Base-by-base conservation (phyloP, 2,888 invertebrate genomes). In the Drosophila cracens region DNA sequence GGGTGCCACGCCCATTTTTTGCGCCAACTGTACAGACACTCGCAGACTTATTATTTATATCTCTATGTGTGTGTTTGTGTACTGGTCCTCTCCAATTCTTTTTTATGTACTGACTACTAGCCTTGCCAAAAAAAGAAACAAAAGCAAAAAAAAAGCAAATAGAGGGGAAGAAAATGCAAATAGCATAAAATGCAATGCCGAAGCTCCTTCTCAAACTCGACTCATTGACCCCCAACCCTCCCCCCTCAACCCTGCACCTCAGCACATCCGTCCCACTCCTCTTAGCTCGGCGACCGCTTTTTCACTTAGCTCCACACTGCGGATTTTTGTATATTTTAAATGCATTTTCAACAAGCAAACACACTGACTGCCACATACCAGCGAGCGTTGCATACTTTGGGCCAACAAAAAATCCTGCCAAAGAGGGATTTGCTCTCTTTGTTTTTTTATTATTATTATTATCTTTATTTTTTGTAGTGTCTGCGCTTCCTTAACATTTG, bases 261-360 rank as follows among this genome's bases (percentile, higher is more conserved):
- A 21, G 10, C 25, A n/a, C 29, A 27, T 7, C 11, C n/a, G 29
- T 49, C 46, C 54, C 70, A 46, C 48, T 33, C 51, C 56, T 43
- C 25, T 51, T 51, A 38, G 70, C 62, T 56, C 53, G 65, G 72
- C 68, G 67, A 78, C 68, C 68, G 84, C 72, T 76, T 85, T 86
- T 89, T 89, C 90, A 86, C 85, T 89, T 87, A 87, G 77, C 88
- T 87, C 62, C 62, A 70, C 72, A 70, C 69, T 71, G 75, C 68
- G 81, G 75, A 83, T 85, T 83, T 90, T 79, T 85, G 85, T 87
- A 82, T 88, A 78, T 90, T 82, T 83, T 82, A 89, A 86, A 86
- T 86, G 90, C 90, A 89, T 89, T 89, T 89, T 81, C 90, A 82
- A 80, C 89, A 82, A 70, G 73, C 68, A 74, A 80, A 34, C 58